Conservation (phyloP, 2,113 vertebrate species). For the Chaenogobius annularis region DNA sequence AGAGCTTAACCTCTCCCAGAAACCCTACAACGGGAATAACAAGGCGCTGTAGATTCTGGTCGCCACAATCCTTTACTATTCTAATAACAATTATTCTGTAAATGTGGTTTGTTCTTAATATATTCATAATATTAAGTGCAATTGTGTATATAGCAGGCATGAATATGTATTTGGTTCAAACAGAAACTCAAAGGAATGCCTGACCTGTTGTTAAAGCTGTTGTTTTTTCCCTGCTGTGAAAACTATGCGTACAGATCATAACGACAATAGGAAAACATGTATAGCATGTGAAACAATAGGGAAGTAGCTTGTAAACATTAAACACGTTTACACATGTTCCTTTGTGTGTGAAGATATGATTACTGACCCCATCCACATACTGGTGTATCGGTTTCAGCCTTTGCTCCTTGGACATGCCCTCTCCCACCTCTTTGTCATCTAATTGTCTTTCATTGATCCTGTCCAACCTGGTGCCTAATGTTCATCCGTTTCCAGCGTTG, state of each 20-base stretch:
- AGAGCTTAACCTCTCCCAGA: constrained; percentile 57
- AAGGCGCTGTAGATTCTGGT: constrained; percentile 47
- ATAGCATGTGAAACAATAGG: constrained; percentile 29
- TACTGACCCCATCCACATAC: constrained; percentile 5
- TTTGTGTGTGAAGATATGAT: constrained; percentile 3
- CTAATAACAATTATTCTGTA: constrained; percentile 22
- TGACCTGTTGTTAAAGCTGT: constrained; percentile 67
- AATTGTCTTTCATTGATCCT: constrained; percentile 81
- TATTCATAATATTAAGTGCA: constrained; percentile 64
- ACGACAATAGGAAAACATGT: constrained; percentile 66
- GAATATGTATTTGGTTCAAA: constrained; percentile 72
- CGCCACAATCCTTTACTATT: constrained; percentile 29
- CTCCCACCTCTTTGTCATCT: constrained; percentile 58
- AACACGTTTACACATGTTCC: constrained; percentile 37
- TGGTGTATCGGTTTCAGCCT: constrained; percentile 44
- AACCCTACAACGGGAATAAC: constrained; percentile 49
- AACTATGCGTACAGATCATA: constrained; percentile 63
- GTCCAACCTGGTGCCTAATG: constrained; percentile 69
- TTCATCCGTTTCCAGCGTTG: constrained; percentile 68
- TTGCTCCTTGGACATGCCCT: constrained; percentile 8
- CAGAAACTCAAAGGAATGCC: constrained; percentile 69
- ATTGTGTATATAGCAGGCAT: constrained; percentile 58
- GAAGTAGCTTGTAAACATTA: constrained; percentile 31
- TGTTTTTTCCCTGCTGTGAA: constrained; percentile 58
- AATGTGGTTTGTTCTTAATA: constrained; percentile 35